Conservation (phyloP, 1,140 invertebrate species). For the Brachionus calyciflorus region DNA sequence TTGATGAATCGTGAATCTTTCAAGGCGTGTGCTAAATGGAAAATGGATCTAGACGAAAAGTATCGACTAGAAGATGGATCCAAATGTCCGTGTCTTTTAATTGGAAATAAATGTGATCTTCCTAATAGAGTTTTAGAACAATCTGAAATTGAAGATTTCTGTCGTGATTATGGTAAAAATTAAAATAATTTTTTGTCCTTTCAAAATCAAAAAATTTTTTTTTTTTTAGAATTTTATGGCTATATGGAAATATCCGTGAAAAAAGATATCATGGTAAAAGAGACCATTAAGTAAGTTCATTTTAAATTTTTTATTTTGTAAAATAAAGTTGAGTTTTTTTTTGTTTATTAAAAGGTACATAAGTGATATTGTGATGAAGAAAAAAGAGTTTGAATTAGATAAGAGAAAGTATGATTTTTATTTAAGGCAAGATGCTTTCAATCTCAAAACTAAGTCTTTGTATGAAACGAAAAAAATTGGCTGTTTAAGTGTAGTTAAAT, state of each 20-base stretch:
- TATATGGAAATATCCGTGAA: conserved; percentile 46
- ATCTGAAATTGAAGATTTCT: conserved; percentile 37
- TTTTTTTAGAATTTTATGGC: conserved; percentile 35
- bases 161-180: conserved; percentile 15
- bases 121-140: conserved; percentile 31
- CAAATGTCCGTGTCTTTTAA: conserved; percentile 32
- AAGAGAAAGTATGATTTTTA: conserved; percentile 29
- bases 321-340: too few species aligned
- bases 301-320: neutral
- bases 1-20: conserved; percentile 40
- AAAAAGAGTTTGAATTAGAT: neutral
- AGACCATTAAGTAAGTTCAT: conserved; percentile 20
- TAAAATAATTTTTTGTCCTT: neutral
- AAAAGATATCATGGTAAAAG: conserved; percentile 47
- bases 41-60: conserved; percentile 38
- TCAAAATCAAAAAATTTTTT: too few species aligned
- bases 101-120: conserved; percentile 41
- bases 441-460: neutral
- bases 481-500: conserved; percentile 20
- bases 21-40: conserved; percentile 34
- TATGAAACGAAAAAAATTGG: conserved; percentile 26
- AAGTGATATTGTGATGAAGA: conserved; percentile 21
- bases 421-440: conserved; percentile 13
- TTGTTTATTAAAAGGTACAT: conserved; percentile 34
- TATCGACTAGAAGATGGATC: neutral